Conservation (phyloP, 2,888 invertebrate species). For the Tenodera sinensis region DNA sequence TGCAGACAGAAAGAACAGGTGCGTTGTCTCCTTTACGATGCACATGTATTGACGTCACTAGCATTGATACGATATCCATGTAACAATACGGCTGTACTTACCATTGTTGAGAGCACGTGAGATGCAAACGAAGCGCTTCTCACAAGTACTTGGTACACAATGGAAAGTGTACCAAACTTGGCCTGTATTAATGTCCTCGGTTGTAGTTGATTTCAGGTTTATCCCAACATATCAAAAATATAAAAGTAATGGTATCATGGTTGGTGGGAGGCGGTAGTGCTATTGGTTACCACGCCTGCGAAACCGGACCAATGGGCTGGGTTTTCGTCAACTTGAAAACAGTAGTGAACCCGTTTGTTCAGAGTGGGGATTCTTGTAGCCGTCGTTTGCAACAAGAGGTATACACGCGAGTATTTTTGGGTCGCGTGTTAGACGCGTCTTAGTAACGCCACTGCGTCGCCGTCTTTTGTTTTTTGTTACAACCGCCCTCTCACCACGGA, state of each 20-base stretch:
- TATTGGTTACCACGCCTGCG: slow-evolving; percentile 1
- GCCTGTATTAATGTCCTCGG: not conserved
- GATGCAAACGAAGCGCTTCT: not conserved
- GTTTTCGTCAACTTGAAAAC: not conserved
- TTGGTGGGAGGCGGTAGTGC: not conserved
- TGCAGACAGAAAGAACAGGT: too few relatives aligned
- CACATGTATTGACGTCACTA: too few relatives aligned
- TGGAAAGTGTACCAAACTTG: not conserved
- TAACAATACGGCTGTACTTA: not conserved
- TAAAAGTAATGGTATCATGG: not conserved
- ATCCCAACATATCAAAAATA: not conserved
- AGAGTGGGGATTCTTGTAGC: not conserved
- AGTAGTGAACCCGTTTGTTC: not conserved
- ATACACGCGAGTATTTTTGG: not conserved
- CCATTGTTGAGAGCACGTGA: not conserved
- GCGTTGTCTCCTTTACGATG: too few relatives aligned
- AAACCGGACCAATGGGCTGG: not conserved
- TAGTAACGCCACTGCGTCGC: not conserved
- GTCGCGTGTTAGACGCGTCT: not conserved
- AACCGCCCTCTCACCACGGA: not conserved
- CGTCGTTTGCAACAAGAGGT: not conserved
- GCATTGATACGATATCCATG: too few relatives aligned
- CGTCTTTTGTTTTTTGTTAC: not conserved
- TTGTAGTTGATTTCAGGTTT: not conserved
- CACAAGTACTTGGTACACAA: not conserved